Evolutionary conservation across 2,797 vertebrate species (phyloP), one percentile per base, ranked within the genome.

Genomic region (Octomys mimax): DNA sequence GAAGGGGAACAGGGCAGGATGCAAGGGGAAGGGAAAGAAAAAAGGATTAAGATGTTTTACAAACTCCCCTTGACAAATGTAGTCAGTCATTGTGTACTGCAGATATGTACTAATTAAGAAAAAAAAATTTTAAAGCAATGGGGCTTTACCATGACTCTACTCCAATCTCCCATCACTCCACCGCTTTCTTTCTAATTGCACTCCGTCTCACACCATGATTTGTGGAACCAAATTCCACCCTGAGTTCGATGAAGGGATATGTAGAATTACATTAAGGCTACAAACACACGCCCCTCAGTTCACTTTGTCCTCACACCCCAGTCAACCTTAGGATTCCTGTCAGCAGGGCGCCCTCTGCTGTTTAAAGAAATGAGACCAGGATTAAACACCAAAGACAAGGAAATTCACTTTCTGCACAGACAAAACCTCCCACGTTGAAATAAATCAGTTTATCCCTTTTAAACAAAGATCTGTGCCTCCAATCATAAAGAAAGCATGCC

Each of bases 301-400:
- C 36, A 19, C 11, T 31, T 12, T 24, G 21, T 9, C 54, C 21
- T 42, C 8, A 13, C n/a, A 33, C 19, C 18, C 13, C 12, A 31
- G 26, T 0, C 1, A 64, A 5, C 28, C 0, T 1, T 59, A 49
- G 46, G 46, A 46, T 21, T 39, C 68, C 92, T 95, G 49, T 95
- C 36, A 3, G n/a, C 3, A 87, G 81, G 36, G 78, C 31, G 42
- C 88, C 90, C 96, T 96, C 95, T 97, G 81, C 92, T 71, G 90
- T 71, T 84, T n/a, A 59, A 71, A 2, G 79, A 86, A 52, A 78
- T 31, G 5, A 12, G 6, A 62, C 7, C 0, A 19, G 66, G 68
- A 36, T 88, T 66, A 28, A 54, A 36, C 61, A 52, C 42, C 36
- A 28, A 73, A 12, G 2, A 42, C 31, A 4, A 42, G 16, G 89